Evolutionary conservation across 2,797 vertebrate genomes (phyloP).

Genomic region (Dallia pectoralis): DNA sequence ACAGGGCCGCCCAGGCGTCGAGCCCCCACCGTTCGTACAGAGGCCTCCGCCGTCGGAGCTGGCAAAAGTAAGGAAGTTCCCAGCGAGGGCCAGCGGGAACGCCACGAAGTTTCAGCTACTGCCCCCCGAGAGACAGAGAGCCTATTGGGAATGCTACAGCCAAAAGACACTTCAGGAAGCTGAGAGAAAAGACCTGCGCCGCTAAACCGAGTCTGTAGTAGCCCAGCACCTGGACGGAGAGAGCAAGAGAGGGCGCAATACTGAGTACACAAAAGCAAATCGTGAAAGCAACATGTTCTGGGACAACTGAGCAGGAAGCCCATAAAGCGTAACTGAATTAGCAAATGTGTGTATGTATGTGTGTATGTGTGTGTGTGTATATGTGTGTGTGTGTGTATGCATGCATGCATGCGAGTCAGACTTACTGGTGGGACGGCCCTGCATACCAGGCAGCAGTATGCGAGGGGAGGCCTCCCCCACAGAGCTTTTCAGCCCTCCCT

Average conservation of each 20-base stretch:
- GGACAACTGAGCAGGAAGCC: too few relatives aligned
- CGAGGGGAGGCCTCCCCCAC: slow-evolving; percentile 78
- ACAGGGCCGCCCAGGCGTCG: slow-evolving; percentile 77
- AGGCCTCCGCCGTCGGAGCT: slow-evolving; percentile 65
- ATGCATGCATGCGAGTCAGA: too few relatives aligned
- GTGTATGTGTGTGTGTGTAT: not conserved
- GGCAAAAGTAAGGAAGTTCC: slow-evolving; percentile 70
- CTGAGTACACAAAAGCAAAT: not conserved
- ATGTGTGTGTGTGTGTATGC: not conserved
- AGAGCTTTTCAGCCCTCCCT: slow-evolving; percentile 59
- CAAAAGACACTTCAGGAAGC: slow-evolving; percentile 54
- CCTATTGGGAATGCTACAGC: slow-evolving; percentile 50
- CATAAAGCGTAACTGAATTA: too few relatives aligned
- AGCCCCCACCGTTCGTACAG: slow-evolving; percentile 79
- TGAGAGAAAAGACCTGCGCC: slow-evolving; percentile 59
- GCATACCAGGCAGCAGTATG: slow-evolving; percentile 68
- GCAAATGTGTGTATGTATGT: not conserved
- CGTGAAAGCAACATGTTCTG: too few relatives aligned
- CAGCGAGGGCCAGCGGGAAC: slow-evolving; percentile 62
- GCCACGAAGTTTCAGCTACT: not conserved
- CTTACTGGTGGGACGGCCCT: slow-evolving; percentile 52
- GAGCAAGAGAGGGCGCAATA: not conserved
- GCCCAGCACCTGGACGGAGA: slow-evolving; percentile 69
- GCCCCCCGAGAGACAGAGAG: slow-evolving; percentile 25
- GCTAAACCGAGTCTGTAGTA: slow-evolving; percentile 82